Percentiles rank a stretch among this genome's conserved stretches.
Conservation (phyloP, 2,888 invertebrate species). For the Acleris holmiana region DNA sequence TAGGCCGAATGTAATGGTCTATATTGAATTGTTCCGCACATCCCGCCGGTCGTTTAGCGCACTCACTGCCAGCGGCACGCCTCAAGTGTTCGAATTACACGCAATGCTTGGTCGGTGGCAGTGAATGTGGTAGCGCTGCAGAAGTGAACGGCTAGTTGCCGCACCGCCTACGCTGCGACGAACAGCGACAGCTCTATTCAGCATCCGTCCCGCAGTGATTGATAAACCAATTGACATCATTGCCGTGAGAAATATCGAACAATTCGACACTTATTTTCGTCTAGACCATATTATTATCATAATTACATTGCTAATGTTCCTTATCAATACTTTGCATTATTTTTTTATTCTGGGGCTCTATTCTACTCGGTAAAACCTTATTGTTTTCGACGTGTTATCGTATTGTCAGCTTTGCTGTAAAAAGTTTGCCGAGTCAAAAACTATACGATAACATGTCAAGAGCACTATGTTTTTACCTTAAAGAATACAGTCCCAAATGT, state of each 20-base stretch:
- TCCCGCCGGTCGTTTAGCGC: conserved; percentile 57
- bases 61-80: too few species aligned
- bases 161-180: conserved; percentile 61
- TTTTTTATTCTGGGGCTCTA: too few species aligned
- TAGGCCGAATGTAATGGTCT: conserved; percentile 37
- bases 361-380: too few species aligned
- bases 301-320: background rate
- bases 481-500: too few species aligned
- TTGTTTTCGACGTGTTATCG: too few species aligned
- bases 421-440: too few species aligned
- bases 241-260: conserved; percentile 73
- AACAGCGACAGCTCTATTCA: conserved; percentile 60
- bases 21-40: conserved; percentile 56
- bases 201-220: conserved; percentile 78
- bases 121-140: conserved; percentile 44
- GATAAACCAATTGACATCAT: conserved; percentile 78
- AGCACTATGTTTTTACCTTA: too few species aligned
- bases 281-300: background rate
- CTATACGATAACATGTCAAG: too few species aligned
- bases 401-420: too few species aligned
- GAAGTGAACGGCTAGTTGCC: conserved; percentile 62
- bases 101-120: too few species aligned
- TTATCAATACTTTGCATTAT: too few species aligned
- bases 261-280: conserved; percentile 37
- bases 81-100: too few species aligned